Evolutionary conservation across 2,113 vertebrate species (phyloP), one percentile per base, ranked within the genome.

Genomic region (Mellivora capensis): DNA sequence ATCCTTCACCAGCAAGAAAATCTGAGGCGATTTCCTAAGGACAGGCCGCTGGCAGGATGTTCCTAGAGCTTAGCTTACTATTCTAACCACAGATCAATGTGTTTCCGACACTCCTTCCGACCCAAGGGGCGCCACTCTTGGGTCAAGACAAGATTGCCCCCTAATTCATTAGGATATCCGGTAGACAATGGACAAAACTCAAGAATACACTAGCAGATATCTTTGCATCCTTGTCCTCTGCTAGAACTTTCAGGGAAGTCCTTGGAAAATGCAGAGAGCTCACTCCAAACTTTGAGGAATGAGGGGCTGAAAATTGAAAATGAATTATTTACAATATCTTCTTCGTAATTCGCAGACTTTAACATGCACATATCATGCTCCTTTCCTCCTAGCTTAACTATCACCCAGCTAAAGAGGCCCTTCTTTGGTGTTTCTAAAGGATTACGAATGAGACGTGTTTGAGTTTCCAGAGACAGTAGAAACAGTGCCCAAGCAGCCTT

Each of bases 1-100:
- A 49, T 23, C 49, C 93, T 90, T 42, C 52, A 87, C 27, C 25
- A 84, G 77, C 27, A 67, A 61, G 91, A 61, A 61, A 72, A n/a
- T 29, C 13, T 21, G 34, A 71, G 89, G 62, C 31, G 7, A 29
- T 74, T 91, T 96, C 85, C 96, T 94, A 27, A 69, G 80, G 93
- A 87, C 61, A 72, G 74, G 82, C 39, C 72, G 81, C 93, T 59
- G 91, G 91, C 85, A 97, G 85, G 62, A 85, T 12, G 67, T 39
- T 91, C 37, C 93, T 21, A 31, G 62, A 44, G 17, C 64, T 95
- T 57, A 88, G 81, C 42, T 64, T 39, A 82, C 67, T 54, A 71
- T 54, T 88, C 71, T 2, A 3, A 47, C 72, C 86, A 72, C 52
- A 82, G 49, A 91, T 86, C 67, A 49, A 31, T 31, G n/a, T 54